Evolutionary conservation across 2,888 invertebrate species (phyloP).

Genomic region (Apotomis turbidana): DNA sequence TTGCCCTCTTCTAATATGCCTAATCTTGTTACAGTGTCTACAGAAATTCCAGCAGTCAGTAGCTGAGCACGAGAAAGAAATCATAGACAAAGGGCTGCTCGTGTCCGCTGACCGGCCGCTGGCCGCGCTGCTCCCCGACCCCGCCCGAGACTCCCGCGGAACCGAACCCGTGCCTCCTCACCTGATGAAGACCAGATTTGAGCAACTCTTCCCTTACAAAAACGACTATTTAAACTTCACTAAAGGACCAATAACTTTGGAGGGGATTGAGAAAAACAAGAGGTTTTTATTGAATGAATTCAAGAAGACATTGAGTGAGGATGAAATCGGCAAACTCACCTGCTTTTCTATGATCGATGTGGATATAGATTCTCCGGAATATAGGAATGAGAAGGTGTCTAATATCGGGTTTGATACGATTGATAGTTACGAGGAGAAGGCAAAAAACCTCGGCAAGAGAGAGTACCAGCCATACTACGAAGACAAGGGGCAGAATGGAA

Average conservation of each 20-base stretch:
- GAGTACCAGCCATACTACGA: conserved; percentile 65
- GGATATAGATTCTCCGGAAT: conserved; percentile 65
- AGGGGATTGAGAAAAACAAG: conserved; percentile 73
- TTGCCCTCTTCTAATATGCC: too few species aligned
- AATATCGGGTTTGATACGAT: conserved; percentile 72
- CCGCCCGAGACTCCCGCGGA: conserved; percentile 44
- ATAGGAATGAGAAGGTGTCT: conserved; percentile 65
- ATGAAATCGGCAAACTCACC: conserved; percentile 63
- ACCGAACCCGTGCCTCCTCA: conserved; percentile 2
- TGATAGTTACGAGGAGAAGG: conserved; percentile 61
- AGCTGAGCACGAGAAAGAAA: conserved; percentile 60
- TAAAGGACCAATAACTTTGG: conserved; percentile 64
- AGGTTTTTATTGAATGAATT: conserved; percentile 59
- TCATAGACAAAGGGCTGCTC: conserved; percentile 60
- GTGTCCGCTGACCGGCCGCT: conserved; percentile 58
- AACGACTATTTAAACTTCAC: conserved; percentile 49
- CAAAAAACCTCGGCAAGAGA: conserved; percentile 49
- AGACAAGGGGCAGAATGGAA: conserved; percentile 60
- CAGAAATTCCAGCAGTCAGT: conserved; percentile 68
- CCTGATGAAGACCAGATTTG: conserved; percentile 37
- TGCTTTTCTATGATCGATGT: conserved; percentile 80
- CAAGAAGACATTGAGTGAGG: conserved; percentile 54
- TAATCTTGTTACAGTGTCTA: conserved; percentile 62
- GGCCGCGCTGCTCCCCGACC: conserved; percentile 62
- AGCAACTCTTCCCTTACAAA: conserved; percentile 65